Percentiles rank a stretch among this genome's conserved stretches.
Conservation (phyloP, 2,888 invertebrate species). For the Odontothrips loti region DNA sequence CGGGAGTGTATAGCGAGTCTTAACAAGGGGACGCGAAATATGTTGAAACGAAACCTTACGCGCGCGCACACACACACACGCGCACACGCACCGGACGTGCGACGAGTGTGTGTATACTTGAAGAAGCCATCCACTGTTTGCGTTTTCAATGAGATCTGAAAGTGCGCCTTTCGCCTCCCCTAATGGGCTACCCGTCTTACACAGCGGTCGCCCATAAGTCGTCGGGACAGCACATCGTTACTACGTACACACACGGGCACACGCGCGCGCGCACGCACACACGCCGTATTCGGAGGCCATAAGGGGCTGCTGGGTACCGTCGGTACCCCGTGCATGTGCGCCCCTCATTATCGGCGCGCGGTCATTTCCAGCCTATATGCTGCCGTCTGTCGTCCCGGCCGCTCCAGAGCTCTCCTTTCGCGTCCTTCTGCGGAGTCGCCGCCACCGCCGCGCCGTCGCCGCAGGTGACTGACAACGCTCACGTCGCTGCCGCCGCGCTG, state of each 20-base stretch:
- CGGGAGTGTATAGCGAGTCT: neutral
- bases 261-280: no score
- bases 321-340: no score
- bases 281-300: slow-evolving; percentile 14
- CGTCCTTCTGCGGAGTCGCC: no score
- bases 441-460: no score
- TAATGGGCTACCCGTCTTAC: slow-evolving; percentile 23
- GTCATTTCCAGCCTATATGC: no score
- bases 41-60: neutral
- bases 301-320: neutral
- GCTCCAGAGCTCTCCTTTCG: no score
- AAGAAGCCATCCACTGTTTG: slow-evolving; percentile 17
- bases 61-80: neutral
- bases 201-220: slow-evolving; percentile 19
- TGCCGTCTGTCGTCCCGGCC: no score
- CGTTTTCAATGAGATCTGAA: slow-evolving; percentile 25
- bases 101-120: neutral
- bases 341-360: no score
- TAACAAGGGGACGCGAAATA: neutral
- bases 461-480: no score
- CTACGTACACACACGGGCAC: neutral
- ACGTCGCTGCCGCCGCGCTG: neutral
- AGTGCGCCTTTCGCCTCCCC: neutral
- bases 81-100: neutral
- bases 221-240: slow-evolving; percentile 1